Evolutionary conservation across 2,888 invertebrate species (phyloP), one percentile per base, ranked within the genome.

Genomic region (Tetanocera ferruginea): DNA sequence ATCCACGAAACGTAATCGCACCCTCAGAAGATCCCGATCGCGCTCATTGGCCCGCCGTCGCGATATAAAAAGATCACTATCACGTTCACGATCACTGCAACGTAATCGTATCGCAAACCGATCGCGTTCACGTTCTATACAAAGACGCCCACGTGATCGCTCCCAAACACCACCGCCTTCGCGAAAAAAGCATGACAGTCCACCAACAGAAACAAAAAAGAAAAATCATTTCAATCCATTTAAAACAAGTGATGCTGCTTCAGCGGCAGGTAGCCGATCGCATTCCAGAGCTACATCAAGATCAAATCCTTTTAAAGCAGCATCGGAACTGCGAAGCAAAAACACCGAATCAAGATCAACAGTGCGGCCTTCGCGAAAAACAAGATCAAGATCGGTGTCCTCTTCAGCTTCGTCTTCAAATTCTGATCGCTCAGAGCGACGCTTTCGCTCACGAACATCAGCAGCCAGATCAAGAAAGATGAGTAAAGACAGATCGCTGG

Each of bases 201-300:
- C 75, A 2, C 34, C 75, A 51, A 37, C 60, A 31, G 67, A 60
- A 5, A 55, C 76, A 19, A 62, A 60, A 8, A 78, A 77, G 25
- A 80, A 80, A 49, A 73, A 76, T 57, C 80, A 85, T 11, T 86
- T 86, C 31, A 86, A 86, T 84, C 86, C 86, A 0, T 86, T 86
- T 31, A 86, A 86, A 79, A 82, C 83, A 28, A 83, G 83, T 76
- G 85, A 85, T 52, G 85, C 83, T 28, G 82, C 83, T 84, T 34
- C 64, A 78, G 75, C 76, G 57, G 5, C 81, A n/a, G 43, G 49
- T 72, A 17, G 82, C 76, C 67, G 83, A 83, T 11, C 81, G 67
- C 25, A 83, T 69, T 43, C 37, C 5, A 37, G 64, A 5, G n/a
- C 52, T 23, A 28, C 66, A 9, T 34, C 57, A 57, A 43, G 19